Evolutionary conservation across 92 coral and sea anemone species (phyloP), one percentile per base, ranked within the genome.

Genomic region (Porites divaricata): DNA sequence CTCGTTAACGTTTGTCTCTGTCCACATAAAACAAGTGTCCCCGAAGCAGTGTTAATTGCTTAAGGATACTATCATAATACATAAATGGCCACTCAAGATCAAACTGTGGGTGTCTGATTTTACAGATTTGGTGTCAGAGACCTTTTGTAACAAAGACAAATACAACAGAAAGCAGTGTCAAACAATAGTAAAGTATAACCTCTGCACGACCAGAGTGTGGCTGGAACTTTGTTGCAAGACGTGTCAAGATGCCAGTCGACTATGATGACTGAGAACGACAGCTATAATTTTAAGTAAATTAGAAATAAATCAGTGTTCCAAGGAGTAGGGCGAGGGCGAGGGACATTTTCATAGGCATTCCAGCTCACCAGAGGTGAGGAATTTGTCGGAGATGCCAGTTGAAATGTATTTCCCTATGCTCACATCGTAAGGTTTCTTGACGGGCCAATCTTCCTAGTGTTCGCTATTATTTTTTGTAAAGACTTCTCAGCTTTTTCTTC

Each of bases 131-230:
- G 72, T 51, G 23, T 15, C 20, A 26, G 76, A 62, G 86, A 76
- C 79, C 52, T 53, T 88, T 73, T 83, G 83, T 19, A 23, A 62
- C 63, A 28, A 77, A 69, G 88, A 90, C 81, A 74, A 69, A 74
- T 93, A 93, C 77, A 79, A 45, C 72, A 81, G 80, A 53, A 79
- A 85, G 35, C 92, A 87, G 26, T 90, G 96, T 35, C 87, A 74
- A 50, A 83, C 89, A 50, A 92, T 93, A 7, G 81, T 85, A 21
- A 82, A 69, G 19, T 89, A 75, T 66, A 78, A 87, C 62, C 72
- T 93, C 62, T 93, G 97, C 62, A 74, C 89, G 41, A 76, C 79
- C 63, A 93, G 83, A 68, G 87, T 79, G 9, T 93, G 96, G 96
- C 87, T 90, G 77, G 78, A 74, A 25, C 77, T 85, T 48, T 93